These are phyloP conservation scores for Spinus pinus DNA, from an alignment of 2,797 vertebrate species.

Conservation along the genomic window DNA sequence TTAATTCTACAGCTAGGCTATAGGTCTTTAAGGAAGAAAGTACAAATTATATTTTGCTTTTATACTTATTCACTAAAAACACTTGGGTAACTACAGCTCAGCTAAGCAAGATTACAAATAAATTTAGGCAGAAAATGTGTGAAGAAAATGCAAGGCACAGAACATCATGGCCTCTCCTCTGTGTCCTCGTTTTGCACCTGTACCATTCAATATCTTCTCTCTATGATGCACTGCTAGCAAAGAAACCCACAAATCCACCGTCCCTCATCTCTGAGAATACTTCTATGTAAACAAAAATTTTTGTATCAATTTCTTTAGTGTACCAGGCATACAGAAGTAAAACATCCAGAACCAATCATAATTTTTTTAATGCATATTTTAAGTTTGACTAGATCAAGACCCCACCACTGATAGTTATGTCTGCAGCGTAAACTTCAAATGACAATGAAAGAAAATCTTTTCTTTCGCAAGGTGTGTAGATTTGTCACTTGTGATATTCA, in stretches of 20 bases:
- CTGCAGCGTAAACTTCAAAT: background rate
- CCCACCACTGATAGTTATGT: rapidly evolving
- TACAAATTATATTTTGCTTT: background rate
- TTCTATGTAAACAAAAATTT: background rate
- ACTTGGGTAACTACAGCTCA: background rate
- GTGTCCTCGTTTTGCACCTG: background rate
- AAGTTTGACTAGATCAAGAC: background rate
- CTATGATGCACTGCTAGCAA: background rate
- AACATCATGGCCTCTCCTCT: background rate
- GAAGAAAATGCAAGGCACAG: background rate
- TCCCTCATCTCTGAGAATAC: background rate
- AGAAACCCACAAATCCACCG: background rate
- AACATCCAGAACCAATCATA: background rate
- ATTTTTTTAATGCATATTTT: background rate
- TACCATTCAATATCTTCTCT: background rate
- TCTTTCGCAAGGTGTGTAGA: background rate
- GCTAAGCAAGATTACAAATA: background rate
- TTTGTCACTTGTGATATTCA: background rate
- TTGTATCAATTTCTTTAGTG: background rate
- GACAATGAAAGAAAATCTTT: background rate
- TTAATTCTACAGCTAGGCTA: background rate
- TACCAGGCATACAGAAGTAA: background rate
- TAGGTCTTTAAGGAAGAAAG: background rate
- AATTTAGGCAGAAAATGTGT: background rate
- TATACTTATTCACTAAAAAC: background rate